Evolutionary conservation across 2,888 invertebrate genomes (phyloP), one percentile per base, ranked within the genome.

Genomic region (Myopa testacea): DNA sequence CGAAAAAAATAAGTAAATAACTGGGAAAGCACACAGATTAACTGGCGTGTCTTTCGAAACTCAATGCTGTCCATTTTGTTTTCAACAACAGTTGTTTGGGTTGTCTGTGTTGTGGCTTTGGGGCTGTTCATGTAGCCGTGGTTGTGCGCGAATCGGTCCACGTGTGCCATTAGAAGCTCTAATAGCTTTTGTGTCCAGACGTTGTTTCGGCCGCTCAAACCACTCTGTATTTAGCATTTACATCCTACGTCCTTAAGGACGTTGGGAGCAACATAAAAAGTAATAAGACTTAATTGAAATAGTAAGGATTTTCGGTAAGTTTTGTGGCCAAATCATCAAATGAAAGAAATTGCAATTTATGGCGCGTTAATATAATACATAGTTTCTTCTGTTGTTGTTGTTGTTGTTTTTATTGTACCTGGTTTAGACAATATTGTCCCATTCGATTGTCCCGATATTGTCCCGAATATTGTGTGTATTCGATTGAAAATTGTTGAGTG

Each of bases 121-220:
- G 8, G 14, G 10, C 55, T n/a, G 55, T 60, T 62, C 62, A 40
- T 62, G 60, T 4, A 10, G 72, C 10, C 19, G 72, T 14, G 16
- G 45, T 50, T 69, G 26, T 10, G 38, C 2, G 38, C 14, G 50
- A 45, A 40, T 62, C 60, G 38, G 45, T 62, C 45, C 73, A 73
- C 73, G 73, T 73, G 73, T 40, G 40, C 26, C 38, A 40, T 60
- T 72, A 62, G 60, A 40, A 8, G 73, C 40, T 62, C 38, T 73
- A 45, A 40, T 73, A 62, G 10, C 26, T 12, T 26, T 50, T 69
- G 19, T 50, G 10, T 19, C 12, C 38, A 26, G 1, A 26, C 26
- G 26, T n/a, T 45, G n/a, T 45, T 16, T 37, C 38, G 63, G 2
- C 50, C 8, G n/a, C 69, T 45, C n/a, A 26, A 45, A n/a, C 4